Evolutionary conservation across 2,888 invertebrate species (phyloP), one percentile per base, ranked within the genome.

Genomic region (Hetaerina titia): DNA sequence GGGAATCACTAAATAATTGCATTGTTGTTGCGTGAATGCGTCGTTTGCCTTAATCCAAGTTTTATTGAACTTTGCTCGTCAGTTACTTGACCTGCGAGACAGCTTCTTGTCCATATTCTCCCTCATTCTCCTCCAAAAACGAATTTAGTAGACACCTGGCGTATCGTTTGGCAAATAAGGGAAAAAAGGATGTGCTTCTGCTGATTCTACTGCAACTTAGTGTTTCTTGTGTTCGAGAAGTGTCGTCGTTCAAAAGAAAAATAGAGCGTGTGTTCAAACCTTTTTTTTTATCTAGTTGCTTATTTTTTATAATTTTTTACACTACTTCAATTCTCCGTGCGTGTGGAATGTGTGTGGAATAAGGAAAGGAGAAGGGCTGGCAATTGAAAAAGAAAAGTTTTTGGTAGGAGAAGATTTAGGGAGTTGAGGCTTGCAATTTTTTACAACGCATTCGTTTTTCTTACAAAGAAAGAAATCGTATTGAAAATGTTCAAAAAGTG

Each of bases 251-350:
- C 81, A 22, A 81, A 25, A 81, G 81, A 31, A 13, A 15, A 74
- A 74, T 69, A 69, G 69, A 64, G 92, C 92, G 92, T 92, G 92
- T 92, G 92, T 69, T 69, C 56, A 92, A 92, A 64, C 69, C 57
- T 45, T 45, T 74, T 92, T 92, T 64, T 45, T 56, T 69, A 92
- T n/a, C 92, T 92, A 92, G 69, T 92, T 92, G 92, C 92, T 92
- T 92, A 92, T 92, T 92, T 92, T 92, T 92, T 92, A 92, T 92
- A 92, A 74, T 92, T 92, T 92, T 92, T 92, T 92, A 74, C 69
- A 69, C 64, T 92, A 22, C 92, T 92, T 15, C 92, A 56, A 92
- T 74, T 92, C 64, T 92, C 69, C 69, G 69, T 92, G 92, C 90
- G 90, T 92, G 92, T 92, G 92, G 25, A 92, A 69, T 92, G 74